Conservation (phyloP, 2,888 invertebrate genomes). For the Arenicola marina region DNA sequence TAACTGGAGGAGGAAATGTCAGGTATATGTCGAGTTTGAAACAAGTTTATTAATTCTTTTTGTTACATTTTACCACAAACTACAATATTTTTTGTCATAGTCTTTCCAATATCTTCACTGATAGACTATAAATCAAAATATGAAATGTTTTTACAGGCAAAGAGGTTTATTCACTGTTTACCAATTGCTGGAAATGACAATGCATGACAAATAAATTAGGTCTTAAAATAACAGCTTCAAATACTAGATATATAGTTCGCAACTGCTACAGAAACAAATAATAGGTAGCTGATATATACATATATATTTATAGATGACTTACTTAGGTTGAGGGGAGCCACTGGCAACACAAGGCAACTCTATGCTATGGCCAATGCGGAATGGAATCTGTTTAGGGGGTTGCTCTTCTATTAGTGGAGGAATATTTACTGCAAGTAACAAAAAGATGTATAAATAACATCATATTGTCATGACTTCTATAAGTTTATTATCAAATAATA, state of each 20-base stretch:
- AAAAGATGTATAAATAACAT: background rate
- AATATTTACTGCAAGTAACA: conserved; percentile 62
- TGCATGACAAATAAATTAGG: no score
- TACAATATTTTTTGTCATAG: background rate
- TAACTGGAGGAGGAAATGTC: conserved; percentile 10
- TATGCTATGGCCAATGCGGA: conserved; percentile 80
- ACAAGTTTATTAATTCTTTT: background rate
- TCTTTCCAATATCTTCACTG: background rate
- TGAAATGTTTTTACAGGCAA: no score
- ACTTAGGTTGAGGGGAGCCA: conserved; percentile 93
- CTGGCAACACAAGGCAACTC: conserved; percentile 95
- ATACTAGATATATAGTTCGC: no score
- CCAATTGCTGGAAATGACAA: no score
- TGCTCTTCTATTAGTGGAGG: conserved; percentile 91
- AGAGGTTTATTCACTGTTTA: no score
- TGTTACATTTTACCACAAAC: background rate
- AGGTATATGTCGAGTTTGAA: background rate
- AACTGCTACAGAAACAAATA: background rate
- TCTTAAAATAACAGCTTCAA: no score
- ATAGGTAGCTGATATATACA: background rate
- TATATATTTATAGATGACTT: no score
- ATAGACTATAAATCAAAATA: background rate
- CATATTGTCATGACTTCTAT: no score
- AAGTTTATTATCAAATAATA: no score
- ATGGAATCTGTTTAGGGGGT: conserved; percentile 87